These are phyloP conservation scores for Platyscapa corneri DNA, from an alignment of 1,140 invertebrate genomes.

Conservation along the genomic window DNA sequence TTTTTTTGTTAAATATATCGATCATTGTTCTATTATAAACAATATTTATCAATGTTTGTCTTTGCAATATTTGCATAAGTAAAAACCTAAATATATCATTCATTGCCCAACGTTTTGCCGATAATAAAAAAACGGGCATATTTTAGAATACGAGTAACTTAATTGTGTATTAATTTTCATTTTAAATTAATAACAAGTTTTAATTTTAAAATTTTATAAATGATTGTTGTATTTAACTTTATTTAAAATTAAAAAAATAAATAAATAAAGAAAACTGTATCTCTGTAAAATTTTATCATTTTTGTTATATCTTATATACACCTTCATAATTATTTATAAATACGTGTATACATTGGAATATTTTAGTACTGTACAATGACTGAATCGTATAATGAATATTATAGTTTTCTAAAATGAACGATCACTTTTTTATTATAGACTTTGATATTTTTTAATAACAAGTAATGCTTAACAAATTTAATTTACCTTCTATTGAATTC, in stretches of 20 bases:
- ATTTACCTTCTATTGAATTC: conserved; percentile 86
- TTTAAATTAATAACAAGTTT: too few relatives aligned
- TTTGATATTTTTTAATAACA: not conserved
- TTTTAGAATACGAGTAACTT: not conserved
- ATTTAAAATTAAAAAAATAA: too few relatives aligned
- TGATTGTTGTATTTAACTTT: too few relatives aligned
- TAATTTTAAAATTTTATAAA: too few relatives aligned
- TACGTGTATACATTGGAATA: too few relatives aligned
- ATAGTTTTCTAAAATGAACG: not conserved
- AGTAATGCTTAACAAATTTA: conserved; percentile 37
- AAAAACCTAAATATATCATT: conserved; percentile 2
- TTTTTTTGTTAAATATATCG: not conserved
- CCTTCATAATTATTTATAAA: too few relatives aligned
- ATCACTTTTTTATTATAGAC: not conserved
- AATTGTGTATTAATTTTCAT: too few relatives aligned
- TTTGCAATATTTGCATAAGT: conserved; percentile 6
- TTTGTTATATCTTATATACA: too few relatives aligned
- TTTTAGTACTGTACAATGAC: too few relatives aligned
- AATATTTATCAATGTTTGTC: conserved; percentile 7
- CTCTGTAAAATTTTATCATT: too few relatives aligned
- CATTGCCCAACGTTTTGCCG: not conserved
- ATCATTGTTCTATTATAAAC: not conserved
- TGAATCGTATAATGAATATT: too few relatives aligned
- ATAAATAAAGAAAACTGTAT: too few relatives aligned
- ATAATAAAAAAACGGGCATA: conserved; percentile 7